Conservation (phyloP, 2,797 vertebrate genomes). For the Cyclopterus lumpus region DNA sequence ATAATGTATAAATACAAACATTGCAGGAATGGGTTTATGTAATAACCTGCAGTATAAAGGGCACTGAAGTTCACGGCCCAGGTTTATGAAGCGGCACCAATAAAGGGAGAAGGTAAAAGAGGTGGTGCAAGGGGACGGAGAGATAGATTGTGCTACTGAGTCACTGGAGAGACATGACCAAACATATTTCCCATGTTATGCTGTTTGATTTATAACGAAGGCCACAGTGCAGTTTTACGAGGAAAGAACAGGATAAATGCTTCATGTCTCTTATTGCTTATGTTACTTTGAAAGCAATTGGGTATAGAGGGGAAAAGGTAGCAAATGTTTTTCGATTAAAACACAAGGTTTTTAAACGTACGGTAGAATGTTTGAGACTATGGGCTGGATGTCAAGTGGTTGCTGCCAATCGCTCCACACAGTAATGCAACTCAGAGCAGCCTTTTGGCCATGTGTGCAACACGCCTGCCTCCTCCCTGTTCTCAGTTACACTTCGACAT, state of each 20-base stretch:
- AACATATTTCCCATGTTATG: constrained; percentile 36
- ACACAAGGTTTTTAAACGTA: constrained; percentile 5
- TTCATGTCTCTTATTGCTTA: constrained; percentile 10
- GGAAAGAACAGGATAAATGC: constrained; percentile 6
- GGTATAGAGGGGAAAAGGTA: constrained; percentile 17
- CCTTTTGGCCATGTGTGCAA: constrained; percentile 62
- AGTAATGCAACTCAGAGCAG: constrained; percentile 44
- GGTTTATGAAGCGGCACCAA: constrained; percentile 55
- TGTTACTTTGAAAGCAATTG: constrained; percentile 36
- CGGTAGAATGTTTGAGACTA: background rate
- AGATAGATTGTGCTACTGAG: constrained; percentile 44
- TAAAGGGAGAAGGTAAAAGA: constrained; percentile 49
- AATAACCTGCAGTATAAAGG: constrained; percentile 43
- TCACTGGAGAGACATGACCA: constrained; percentile 60
- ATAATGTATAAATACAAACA: background rate
- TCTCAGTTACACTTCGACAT: constrained; percentile 40
- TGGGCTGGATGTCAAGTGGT: background rate
- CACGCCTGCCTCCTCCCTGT: constrained; percentile 39
- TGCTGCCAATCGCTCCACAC: background rate
- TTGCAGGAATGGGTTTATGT: background rate
- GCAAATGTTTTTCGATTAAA: background rate
- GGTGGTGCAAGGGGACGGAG: constrained; percentile 14
- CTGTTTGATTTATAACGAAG: constrained; percentile 8
- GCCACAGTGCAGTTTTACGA: background rate
- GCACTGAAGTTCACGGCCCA: constrained; percentile 39